These are phyloP conservation scores for Melolontha melolontha DNA, from an alignment of 2,888 invertebrate species.

Conservation along the genomic window DNA sequence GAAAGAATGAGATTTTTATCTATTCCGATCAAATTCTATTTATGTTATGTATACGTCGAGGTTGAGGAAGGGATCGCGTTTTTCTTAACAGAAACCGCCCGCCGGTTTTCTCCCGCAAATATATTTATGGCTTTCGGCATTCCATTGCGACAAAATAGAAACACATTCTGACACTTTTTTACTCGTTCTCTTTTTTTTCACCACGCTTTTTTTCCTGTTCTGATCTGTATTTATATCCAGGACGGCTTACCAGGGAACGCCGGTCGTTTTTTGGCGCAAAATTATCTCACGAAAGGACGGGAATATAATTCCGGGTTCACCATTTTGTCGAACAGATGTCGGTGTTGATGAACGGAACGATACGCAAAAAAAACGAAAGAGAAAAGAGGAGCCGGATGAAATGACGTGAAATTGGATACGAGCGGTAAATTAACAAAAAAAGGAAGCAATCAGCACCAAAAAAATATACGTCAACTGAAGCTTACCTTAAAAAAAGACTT, in stretches of 20 bases:
- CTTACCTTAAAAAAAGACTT: background rate
- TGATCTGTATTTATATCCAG: too few relatives aligned
- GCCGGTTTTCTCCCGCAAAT: background rate
- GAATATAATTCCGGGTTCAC: conserved; percentile 30
- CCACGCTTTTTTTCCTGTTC: too few relatives aligned
- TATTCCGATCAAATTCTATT: too few relatives aligned
- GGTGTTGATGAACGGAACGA: conserved; percentile 19
- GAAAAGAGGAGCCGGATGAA: conserved; percentile 19
- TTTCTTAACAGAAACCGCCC: too few relatives aligned
- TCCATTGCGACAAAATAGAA: conserved; percentile 22
- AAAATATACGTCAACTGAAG: conserved; percentile 9
- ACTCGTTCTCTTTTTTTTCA: background rate
- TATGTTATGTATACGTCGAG: too few relatives aligned
- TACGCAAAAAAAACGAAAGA: conserved; percentile 9
- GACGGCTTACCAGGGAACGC: too few relatives aligned
- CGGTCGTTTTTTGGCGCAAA: too few relatives aligned
- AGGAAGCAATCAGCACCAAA: conserved; percentile 18
- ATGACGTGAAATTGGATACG: conserved; percentile 31
- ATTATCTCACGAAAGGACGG: too few relatives aligned
- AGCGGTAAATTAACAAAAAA: conserved; percentile 27
- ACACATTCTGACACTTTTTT: conserved; percentile 24
- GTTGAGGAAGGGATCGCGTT: too few relatives aligned
- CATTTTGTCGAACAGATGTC: conserved; percentile 35
- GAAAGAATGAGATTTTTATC: too few relatives aligned
- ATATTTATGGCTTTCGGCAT: conserved; percentile 28